Base-by-base conservation (phyloP, 2,888 invertebrate species). In the Chorisops tibialis region DNA sequence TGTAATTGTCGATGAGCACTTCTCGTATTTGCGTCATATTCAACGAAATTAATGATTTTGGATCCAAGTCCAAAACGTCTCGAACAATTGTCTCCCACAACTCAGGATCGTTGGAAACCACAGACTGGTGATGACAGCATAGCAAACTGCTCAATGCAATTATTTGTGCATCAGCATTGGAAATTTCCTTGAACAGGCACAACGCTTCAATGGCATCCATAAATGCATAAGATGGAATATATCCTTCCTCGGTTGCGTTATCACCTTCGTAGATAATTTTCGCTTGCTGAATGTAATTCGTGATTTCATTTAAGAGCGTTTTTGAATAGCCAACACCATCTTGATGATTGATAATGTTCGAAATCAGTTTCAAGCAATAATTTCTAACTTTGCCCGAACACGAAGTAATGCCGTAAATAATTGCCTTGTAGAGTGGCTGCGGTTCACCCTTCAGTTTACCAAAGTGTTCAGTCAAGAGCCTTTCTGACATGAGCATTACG, bases 61-160 rank as follows among this genome's bases (percentile, higher is more conserved):
- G 70, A 56, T 73, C 70, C 35, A 77, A 66, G 22, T 71, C 59
- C 7, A 78, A 73, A 24, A 72, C 69, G 2, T 66, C 61, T 14
- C 82, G 79, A 43, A 87, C 78, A 45, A 89, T 81, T 65, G 82
- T 85, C 50, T 82, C 74, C 94, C 94, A 95, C 43, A 90, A 79
- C 69, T 84, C 80, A 4, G 81, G 79, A 67, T 82, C 80, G 22
- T 81, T 79, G 19, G 79, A 78, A 21, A 81, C 79, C 39, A 89
- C 82, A 39, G 84, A 81, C 1, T 90, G 89, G 76, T 93, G 88
- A 77, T 94, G 92, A 52, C 87, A 83, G 43, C 88, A 83, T 12
- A 88, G 79, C 22, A 96, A 74, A 4, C 87, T 80, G 62, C 87
- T 87, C 60, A 88, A 73, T 0, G 86, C 86, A 49, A 92, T 74